These are phyloP conservation scores for Brachyhypopomus gauderio DNA, from an alignment of 2,113 vertebrate species.

Conservation along the genomic window DNA sequence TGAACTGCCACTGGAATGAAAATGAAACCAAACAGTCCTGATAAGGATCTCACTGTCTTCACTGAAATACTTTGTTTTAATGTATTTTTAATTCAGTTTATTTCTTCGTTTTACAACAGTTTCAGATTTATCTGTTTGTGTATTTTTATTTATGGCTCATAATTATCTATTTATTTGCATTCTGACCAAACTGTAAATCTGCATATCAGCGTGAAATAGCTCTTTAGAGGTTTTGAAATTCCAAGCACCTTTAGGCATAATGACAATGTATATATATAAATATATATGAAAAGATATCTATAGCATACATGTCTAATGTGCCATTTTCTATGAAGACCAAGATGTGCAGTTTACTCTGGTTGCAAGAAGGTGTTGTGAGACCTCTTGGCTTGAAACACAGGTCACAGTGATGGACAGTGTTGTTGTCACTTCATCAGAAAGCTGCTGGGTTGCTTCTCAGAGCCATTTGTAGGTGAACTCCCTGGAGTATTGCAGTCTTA, in stretches of 20 bases:
- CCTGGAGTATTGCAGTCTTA: slow-evolving; percentile 39
- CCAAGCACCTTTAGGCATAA: slow-evolving; percentile 58
- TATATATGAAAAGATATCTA: slow-evolving; percentile 39
- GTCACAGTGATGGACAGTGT: slow-evolving; percentile 42
- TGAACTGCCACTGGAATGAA: slow-evolving; percentile 49
- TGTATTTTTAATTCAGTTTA: slow-evolving; percentile 9
- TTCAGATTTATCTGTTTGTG: slow-evolving; percentile 35
- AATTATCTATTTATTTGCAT: slow-evolving; percentile 71
- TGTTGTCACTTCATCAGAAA: slow-evolving; percentile 23
- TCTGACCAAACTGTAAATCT: slow-evolving; percentile 50
- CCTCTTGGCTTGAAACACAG: slow-evolving; percentile 50
- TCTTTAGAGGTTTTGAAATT: slow-evolving; percentile 41
- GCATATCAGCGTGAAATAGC: slow-evolving; percentile 53
- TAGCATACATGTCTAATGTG: slow-evolving; percentile 63
- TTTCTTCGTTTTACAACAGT: slow-evolving; percentile 19
- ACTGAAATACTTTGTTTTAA: slow-evolving; percentile 16
- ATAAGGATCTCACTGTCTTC: slow-evolving; percentile 28
- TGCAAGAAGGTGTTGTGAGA: slow-evolving; percentile 45
- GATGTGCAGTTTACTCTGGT: slow-evolving; percentile 54
- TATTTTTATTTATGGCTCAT: slow-evolving; percentile 64
- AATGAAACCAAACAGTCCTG: slow-evolving; percentile 48
- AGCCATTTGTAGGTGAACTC: slow-evolving; percentile 25
- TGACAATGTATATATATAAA: slow-evolving; percentile 48
- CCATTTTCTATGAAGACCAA: slow-evolving; percentile 68
- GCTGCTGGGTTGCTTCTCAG: slow-evolving; percentile 41